Evolutionary conservation across 2,113 vertebrate species (phyloP).

Genomic region (Syngnathus scovelli): DNA sequence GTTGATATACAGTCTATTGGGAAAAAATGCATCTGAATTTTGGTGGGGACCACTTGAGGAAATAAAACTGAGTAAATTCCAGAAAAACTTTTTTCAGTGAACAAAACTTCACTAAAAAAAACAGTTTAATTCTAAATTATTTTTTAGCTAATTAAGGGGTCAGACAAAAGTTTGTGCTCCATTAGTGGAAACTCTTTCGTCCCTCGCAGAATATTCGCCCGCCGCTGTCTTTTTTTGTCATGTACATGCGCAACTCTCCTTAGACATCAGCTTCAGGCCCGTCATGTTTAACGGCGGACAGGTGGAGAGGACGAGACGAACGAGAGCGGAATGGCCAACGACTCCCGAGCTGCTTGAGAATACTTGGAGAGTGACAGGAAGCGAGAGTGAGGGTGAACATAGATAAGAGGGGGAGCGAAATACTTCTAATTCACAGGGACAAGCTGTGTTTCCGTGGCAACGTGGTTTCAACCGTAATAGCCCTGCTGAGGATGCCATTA

Average conservation of each 20-base stretch:
- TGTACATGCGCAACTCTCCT: slow-evolving; percentile 29
- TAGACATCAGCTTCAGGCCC: slow-evolving; percentile 48
- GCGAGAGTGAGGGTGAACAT: slow-evolving; percentile 34
- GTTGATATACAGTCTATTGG: too few relatives aligned
- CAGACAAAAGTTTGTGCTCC: too few relatives aligned
- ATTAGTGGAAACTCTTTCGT: too few relatives aligned
- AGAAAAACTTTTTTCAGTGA: too few relatives aligned
- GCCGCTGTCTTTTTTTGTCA: slow-evolving; percentile 35
- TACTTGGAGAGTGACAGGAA: slow-evolving; percentile 17
- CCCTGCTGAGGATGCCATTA: slow-evolving; percentile 73
- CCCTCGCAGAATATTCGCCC: slow-evolving; percentile 5
- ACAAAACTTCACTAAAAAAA: too few relatives aligned
- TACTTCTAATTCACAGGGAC: slow-evolving; percentile 70
- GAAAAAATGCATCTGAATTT: too few relatives aligned
- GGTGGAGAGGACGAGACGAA: slow-evolving; percentile 37
- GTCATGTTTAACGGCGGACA: slow-evolving; percentile 46
- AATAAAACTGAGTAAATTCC: too few relatives aligned
- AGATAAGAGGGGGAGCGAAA: slow-evolving; percentile 51
- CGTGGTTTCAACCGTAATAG: slow-evolving; percentile 73
- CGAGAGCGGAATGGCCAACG: slow-evolving; percentile 11
- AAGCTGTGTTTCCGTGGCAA: slow-evolving; percentile 72
- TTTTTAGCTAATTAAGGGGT: too few relatives aligned
- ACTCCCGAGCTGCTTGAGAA: slow-evolving; percentile 7
- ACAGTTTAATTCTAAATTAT: too few relatives aligned
- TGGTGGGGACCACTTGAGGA: too few relatives aligned